Base-by-base conservation (phyloP, 2,888 invertebrate genomes). In the Phyllotreta cruciferae region DNA sequence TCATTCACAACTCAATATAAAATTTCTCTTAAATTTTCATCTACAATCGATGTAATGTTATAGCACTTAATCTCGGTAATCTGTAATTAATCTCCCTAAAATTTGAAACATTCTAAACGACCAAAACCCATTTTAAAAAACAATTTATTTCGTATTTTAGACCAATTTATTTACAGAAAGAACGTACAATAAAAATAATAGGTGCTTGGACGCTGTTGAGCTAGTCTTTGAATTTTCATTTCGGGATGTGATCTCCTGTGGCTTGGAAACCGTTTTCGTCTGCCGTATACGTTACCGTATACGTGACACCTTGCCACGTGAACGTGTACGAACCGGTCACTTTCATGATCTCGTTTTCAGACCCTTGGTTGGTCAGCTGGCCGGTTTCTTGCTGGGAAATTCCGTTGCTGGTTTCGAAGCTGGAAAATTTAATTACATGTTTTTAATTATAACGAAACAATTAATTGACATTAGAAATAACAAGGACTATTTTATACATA, bases 391-490 rank as follows among this genome's bases (percentile, higher is more conserved):
- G 82, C 10, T 88, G 84, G 7, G 86, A 84, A 5, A 85, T 84
- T 34, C 89, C 89, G 71, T 89, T 88, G 72, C 88, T 89, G 1
- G 88, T 85, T 71, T 88, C 87, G 69, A 83, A 88, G 49, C 88
- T 85, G 80, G 62, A 75, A 71, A 64, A 66, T 50, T 24, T 4
- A 64, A 14, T n/a, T n/a, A n/a, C n/a, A 56, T n/a, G 24, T 49
- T 14, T 49, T 49, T 50, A 14, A 36, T 1, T 10, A 24, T 10
- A 34, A n/a, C 24, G 24, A 3, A 24, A 24, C 24, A n/a, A n/a
- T n/a, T n/a, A n/a, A n/a, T n/a, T n/a, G n/a, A n/a, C n/a, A n/a
- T n/a, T n/a, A n/a, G n/a, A n/a, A n/a, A n/a, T n/a, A n/a, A n/a
- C n/a, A n/a, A n/a, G n/a, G n/a, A n/a, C n/a, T n/a, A n/a, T n/a